These are phyloP conservation scores for Dendrocopos noguchii DNA, from an alignment of 2,113 vertebrate species.

Conservation along the genomic window DNA sequence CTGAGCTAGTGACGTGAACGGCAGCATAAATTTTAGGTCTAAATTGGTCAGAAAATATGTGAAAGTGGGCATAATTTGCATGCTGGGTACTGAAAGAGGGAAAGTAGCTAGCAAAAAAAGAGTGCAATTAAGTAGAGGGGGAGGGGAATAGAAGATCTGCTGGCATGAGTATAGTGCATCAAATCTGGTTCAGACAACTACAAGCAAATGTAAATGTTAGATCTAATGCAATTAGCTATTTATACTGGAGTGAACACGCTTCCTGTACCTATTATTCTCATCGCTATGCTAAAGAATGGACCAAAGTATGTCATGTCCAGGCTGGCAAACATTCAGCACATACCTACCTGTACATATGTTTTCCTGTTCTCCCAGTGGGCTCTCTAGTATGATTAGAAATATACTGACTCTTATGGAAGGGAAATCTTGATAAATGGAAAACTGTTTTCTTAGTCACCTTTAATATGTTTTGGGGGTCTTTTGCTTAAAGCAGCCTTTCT, in stretches of 20 bases:
- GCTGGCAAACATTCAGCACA: neutral
- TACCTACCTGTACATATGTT: neutral
- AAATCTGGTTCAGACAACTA: slow-evolving; percentile 49
- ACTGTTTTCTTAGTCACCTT: neutral
- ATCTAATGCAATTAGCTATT: slow-evolving; percentile 57
- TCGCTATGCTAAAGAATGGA: neutral
- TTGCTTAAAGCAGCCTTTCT: neutral
- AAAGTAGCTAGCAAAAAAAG: slow-evolving; percentile 42
- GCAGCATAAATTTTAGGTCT: slow-evolving; percentile 68
- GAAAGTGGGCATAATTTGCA: slow-evolving; percentile 66
- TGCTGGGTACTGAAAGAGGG: slow-evolving; percentile 42
- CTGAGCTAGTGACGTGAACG: slow-evolving; percentile 56
- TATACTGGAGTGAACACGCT: slow-evolving; percentile 24
- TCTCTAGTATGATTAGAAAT: neutral
- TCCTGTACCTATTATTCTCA: slow-evolving; percentile 9
- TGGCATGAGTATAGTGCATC: slow-evolving; percentile 7
- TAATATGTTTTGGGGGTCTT: neutral
- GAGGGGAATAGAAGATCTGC: neutral
- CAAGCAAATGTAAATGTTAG: slow-evolving; percentile 67
- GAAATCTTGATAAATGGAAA: neutral
- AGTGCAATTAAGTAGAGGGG: neutral
- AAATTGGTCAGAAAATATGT: slow-evolving; percentile 69
- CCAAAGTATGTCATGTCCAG: neutral
- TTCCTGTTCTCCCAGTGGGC: neutral
- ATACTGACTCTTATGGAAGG: neutral